Conservation (phyloP, 2,113 vertebrate genomes). For the Hydrolagus affinis region DNA sequence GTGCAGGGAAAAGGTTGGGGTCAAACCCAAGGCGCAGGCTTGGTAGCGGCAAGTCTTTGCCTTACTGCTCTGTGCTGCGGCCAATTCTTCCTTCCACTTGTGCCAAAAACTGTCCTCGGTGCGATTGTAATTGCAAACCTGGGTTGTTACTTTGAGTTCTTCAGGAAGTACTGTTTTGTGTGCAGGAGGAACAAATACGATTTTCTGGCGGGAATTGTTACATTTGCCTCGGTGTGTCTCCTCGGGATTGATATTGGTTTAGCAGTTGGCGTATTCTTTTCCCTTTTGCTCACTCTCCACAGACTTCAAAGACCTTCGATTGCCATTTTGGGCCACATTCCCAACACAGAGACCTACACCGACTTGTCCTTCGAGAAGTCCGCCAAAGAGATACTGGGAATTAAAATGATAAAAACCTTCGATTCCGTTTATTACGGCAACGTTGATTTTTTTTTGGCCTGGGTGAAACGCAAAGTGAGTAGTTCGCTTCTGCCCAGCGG, state of each 20-base stretch:
- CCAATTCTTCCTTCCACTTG: not conserved
- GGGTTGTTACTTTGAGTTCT: conserved; percentile 22
- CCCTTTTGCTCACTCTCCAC: conserved; percentile 22
- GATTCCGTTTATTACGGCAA: conserved; percentile 22
- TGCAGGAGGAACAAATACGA: conserved; percentile 15
- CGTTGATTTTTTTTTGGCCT: conserved; percentile 16
- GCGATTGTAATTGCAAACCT: conserved; percentile 13
- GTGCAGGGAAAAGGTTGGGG: conserved; percentile 21
- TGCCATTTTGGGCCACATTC: conserved; percentile 20
- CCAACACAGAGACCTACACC: conserved; percentile 11
- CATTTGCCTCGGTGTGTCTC: conserved; percentile 14
- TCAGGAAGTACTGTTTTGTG: conserved; percentile 11
- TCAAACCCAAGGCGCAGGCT: not conserved
- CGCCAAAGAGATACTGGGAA: conserved; percentile 18
- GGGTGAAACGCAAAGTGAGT: conserved; percentile 16
- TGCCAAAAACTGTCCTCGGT: conserved; percentile 25
- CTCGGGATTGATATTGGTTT: conserved; percentile 12
- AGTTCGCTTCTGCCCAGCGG: not conserved
- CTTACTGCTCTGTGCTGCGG: conserved; percentile 12
- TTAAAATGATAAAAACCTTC: conserved; percentile 28
- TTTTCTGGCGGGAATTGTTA: conserved; percentile 10
- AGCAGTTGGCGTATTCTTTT: conserved; percentile 7
- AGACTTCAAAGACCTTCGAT: conserved; percentile 13
- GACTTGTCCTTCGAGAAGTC: not conserved
- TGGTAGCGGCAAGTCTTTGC: not conserved